phyloP scores from a whole-genome alignment of 2,888 invertebrate species.

The Amphipoea lucens region DNA sequence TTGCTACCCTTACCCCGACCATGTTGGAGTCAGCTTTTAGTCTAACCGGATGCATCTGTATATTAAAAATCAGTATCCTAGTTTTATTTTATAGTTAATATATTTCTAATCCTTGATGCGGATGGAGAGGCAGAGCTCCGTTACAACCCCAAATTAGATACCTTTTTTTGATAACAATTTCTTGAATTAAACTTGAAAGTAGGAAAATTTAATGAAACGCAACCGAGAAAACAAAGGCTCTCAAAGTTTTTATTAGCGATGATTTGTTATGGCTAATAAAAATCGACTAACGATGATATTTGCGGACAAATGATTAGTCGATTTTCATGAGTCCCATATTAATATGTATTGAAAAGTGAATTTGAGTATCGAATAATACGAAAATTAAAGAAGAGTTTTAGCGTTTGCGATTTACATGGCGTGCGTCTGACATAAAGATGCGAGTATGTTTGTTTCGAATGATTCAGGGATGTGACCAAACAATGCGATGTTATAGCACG shows the following conservation, averaged over 20 bases:
- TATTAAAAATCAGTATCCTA: background rate
- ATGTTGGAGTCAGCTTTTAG: background rate
- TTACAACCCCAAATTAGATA: constrained; percentile 32
- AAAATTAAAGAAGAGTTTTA: constrained; percentile 54
- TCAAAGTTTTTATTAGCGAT: constrained; percentile 45
- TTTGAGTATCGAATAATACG: constrained; percentile 20
- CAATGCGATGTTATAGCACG: constrained; percentile 63
- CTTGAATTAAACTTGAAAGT: constrained; percentile 45
- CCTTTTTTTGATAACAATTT: background rate
- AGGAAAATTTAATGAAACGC: constrained; percentile 41
- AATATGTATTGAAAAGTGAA: constrained; percentile 32
- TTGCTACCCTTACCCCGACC: background rate
- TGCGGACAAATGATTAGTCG: constrained; percentile 44
- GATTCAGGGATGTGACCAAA: constrained; percentile 54
- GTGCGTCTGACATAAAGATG: constrained; percentile 61
- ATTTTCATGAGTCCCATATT: constrained; percentile 43
- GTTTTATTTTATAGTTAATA: background rate
- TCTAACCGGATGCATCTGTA: background rate
- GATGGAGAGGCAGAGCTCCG: background rate
- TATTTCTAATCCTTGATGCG: background rate
- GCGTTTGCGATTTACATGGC: constrained; percentile 62
- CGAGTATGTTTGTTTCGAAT: constrained; percentile 60
- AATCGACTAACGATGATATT: constrained; percentile 48
- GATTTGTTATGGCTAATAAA: constrained; percentile 50
- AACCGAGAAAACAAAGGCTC: constrained; percentile 23